Percentiles rank a stretch among this genome's conserved stretches.
Conservation (phyloP, 2,113 vertebrate species). For the Eretmochelys imbricata region DNA sequence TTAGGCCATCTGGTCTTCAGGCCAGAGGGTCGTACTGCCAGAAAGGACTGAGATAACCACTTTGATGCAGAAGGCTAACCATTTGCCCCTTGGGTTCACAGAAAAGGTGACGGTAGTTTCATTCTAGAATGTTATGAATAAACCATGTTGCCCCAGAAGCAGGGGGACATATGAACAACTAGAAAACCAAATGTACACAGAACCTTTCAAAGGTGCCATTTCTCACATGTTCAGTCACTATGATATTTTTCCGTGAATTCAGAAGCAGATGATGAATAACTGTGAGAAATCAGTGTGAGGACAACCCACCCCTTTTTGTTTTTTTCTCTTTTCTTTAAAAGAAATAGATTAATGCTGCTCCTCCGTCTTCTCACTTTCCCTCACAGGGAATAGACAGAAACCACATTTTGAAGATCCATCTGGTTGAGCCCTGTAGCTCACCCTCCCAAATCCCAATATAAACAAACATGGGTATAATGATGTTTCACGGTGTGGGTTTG, state of each 20-base stretch:
- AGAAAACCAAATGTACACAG: background rate
- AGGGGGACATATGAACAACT: background rate
- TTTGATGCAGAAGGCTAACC: background rate
- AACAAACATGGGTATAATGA: conserved; percentile 20
- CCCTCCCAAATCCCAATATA: conserved; percentile 13
- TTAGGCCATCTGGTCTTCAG: rapidly evolving
- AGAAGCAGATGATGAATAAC: conserved; percentile 43
- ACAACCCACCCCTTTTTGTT: conserved; percentile 37
- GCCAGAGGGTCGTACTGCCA: background rate
- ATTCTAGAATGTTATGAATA: background rate
- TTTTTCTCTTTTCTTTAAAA: conserved; percentile 62
- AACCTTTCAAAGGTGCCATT: conserved; percentile 16
- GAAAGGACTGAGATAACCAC: background rate
- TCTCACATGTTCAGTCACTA: conserved; percentile 1
- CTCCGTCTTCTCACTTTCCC: conserved; percentile 40
- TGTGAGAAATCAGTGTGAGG: conserved; percentile 18
- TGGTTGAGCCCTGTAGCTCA: background rate
- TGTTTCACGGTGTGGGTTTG: background rate
- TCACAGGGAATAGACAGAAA: conserved; percentile 44
- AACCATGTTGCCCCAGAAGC: background rate
- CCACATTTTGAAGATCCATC: conserved; percentile 39
- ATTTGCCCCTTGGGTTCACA: background rate
- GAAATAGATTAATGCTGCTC: conserved; percentile 53
- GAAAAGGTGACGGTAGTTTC: background rate
- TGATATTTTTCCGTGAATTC: conserved; percentile 26